Base-by-base conservation (phyloP, 2,888 invertebrate genomes). In the Salpingus planirostris region DNA sequence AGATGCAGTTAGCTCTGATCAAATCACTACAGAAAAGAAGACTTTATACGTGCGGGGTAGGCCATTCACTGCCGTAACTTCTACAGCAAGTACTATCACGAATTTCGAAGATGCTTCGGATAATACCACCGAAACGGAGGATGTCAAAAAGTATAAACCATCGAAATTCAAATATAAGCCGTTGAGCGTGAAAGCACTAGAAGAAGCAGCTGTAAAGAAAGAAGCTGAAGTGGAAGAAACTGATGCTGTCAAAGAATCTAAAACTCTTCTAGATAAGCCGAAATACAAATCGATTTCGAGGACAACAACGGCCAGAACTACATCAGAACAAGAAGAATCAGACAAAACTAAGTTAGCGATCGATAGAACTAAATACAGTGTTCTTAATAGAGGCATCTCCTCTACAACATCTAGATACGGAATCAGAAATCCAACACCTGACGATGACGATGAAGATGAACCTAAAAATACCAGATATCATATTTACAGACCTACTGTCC, bases 331-430 rank as follows among this genome's bases (percentile, higher is more conserved):
- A 18, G 18, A 18, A 7, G 18, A 8, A 11, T 24, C 25, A 5
- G n/a, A n/a, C n/a, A n/a, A n/a, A n/a, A n/a, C n/a, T 21, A 13
- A 15, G 13, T 11, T 15, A 24, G 33, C 33, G 3, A 37, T 37
- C 14, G 37, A 37, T 12, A 22, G 33, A 27, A 27, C 29, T 4
- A 33, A 27, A 33, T 37, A 37, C 8, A 38, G 27, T 28, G 27
- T 29, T 4, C 14, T 34, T 25, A 31, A 26, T 22, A 27, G 38
- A 31, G 33, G 33, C 11, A 38, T 34, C 7, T 33, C 38, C 2
- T 15, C 32, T 12, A 4, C 28, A 32, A 66, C 47, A 44, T 66
- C 68, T 2, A n/a, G n/a, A n/a, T n/a, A n/a, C n/a, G n/a, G n/a
- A n/a, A n/a, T n/a, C n/a, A 60, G 58, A 46, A 7, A 23, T 8